phyloP scores from a whole-genome alignment of 1,140 invertebrate species.

The Harpegnathos saltator region DNA sequence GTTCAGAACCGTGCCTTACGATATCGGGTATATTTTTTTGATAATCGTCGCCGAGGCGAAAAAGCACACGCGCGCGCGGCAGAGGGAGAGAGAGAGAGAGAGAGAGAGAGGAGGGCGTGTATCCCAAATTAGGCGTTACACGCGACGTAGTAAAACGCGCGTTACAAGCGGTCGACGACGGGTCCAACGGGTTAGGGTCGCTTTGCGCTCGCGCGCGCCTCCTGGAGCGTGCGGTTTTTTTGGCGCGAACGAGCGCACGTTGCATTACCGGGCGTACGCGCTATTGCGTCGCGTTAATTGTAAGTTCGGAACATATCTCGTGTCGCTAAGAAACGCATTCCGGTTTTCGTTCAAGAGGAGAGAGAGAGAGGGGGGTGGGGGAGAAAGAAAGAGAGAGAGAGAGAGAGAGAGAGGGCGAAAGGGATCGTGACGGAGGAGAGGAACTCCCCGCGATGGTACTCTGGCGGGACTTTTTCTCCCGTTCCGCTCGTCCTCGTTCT shows the following conservation, averaged over 20 bases:
- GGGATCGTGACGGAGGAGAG: constrained; percentile 28
- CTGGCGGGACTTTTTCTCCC: constrained; percentile 59
- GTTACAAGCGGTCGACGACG: constrained; percentile 14
- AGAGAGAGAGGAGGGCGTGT: not conserved
- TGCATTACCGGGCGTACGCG: constrained; percentile 9
- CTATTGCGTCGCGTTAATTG: constrained; percentile 65
- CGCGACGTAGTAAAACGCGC: constrained; percentile 41
- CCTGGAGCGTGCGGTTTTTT: constrained; percentile 8
- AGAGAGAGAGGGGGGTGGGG: constrained; percentile 40
- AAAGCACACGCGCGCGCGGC: constrained; percentile 9
- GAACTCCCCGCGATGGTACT: constrained; percentile 62
- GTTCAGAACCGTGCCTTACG: not conserved
- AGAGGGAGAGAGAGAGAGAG: no score
- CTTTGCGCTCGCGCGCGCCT: no score
- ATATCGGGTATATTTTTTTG: not conserved
- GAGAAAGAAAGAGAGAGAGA: no score
- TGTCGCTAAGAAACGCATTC: constrained; percentile 53
- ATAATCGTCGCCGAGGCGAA: constrained; percentile 18
- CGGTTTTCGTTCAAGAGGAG: constrained; percentile 59
- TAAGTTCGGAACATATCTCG: constrained; percentile 65
- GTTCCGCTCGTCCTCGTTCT: constrained; percentile 16
- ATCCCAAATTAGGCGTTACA: constrained; percentile 56
- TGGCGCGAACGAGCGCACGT: not conserved
- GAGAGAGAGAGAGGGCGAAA: constrained; percentile 37
- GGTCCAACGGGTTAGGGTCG: no score